These are phyloP conservation scores for Rhaphigaster nebulosa DNA, from an alignment of 2,888 invertebrate species.

Conservation along the genomic window DNA sequence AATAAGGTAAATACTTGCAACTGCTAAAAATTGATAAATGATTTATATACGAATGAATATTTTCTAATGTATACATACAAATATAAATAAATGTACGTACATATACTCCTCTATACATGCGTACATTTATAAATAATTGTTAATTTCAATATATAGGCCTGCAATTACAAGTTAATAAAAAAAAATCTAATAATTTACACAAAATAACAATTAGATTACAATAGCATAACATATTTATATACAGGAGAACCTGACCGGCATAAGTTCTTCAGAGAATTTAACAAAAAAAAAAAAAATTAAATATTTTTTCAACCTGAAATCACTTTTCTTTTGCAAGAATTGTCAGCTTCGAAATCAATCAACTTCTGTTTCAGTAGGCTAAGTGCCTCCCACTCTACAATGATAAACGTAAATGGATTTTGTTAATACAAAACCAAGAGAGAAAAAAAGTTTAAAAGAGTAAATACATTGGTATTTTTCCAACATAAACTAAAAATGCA, in stretches of 20 bases:
- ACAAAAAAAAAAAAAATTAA: background rate
- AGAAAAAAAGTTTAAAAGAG: background rate
- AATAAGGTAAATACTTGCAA: conserved; percentile 14
- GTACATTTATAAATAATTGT: background rate
- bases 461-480: background rate
- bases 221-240: background rate
- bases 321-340: conserved; percentile 21
- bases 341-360: background rate
- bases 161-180: background rate
- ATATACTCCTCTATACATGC: background rate
- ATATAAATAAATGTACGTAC: background rate
- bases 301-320: background rate
- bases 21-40: background rate
- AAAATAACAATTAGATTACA: conserved; percentile 3
- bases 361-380: conserved; percentile 21
- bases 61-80: background rate
- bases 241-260: background rate
- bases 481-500: background rate
- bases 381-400: background rate
- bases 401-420: background rate
- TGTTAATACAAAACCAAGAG: background rate
- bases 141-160: background rate
- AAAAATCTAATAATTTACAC: background rate
- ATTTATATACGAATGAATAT: background rate
- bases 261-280: background rate